Conservation (phyloP, 2,113 vertebrate species). For the Daphoenositta chrysoptera region DNA sequence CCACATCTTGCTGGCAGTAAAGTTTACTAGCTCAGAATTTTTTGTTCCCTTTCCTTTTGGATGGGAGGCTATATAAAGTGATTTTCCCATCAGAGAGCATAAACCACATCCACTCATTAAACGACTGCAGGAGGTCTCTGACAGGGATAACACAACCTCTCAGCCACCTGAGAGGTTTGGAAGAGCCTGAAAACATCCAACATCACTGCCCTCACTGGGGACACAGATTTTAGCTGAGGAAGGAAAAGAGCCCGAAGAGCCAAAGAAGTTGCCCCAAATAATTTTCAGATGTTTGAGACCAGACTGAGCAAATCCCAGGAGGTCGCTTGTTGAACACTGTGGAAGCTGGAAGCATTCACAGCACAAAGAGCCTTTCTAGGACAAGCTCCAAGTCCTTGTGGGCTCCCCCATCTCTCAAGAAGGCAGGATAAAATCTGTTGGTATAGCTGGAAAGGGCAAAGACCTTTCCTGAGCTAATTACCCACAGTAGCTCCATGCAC, state of each 20-base stretch:
- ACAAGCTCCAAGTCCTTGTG: not conserved
- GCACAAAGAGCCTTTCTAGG: constrained; percentile 14
- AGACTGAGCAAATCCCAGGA: constrained; percentile 20
- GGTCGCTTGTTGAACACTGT: not conserved
- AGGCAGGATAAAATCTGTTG: not conserved
- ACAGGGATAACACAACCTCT: not conserved
- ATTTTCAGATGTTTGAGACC: constrained; percentile 19
- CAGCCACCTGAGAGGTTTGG: not conserved
- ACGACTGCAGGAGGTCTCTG: not conserved
- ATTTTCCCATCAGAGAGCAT: constrained; percentile 8
- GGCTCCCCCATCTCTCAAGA: not conserved
- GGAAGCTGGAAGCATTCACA: constrained; percentile 8
- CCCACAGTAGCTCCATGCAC: not conserved
- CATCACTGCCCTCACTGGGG: not conserved
- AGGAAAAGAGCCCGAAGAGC: not conserved
- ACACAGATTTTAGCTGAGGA: not conserved
- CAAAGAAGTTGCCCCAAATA: not conserved
- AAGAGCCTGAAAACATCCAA: not conserved
- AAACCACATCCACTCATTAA: constrained; percentile 10
- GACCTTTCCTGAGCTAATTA: not conserved
- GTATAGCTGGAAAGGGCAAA: not conserved
- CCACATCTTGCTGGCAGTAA: constrained; percentile 26
- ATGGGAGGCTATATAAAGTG: not conserved
- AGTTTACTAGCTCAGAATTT: constrained; percentile 38
- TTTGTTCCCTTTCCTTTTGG: constrained; percentile 36